These are phyloP conservation scores for Chelon auratus DNA, from an alignment of 2,797 vertebrate genomes.

Conservation along the genomic window DNA sequence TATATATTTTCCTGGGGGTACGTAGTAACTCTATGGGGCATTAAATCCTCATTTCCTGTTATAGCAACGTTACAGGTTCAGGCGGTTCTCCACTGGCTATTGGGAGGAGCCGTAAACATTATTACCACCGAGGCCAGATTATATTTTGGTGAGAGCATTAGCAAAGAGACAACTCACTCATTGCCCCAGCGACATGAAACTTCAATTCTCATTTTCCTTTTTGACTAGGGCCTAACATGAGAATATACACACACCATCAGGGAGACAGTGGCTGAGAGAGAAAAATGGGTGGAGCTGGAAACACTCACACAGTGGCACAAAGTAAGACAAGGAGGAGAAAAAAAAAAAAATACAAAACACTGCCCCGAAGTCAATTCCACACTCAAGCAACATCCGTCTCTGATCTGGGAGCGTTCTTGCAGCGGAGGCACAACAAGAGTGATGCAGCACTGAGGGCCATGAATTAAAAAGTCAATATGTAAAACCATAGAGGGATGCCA, in stretches of 20 bases:
- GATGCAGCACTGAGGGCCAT: slow-evolving; percentile 78
- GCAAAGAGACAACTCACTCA: slow-evolving; percentile 59
- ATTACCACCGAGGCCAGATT: slow-evolving; percentile 67
- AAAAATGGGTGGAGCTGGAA: slow-evolving; percentile 42
- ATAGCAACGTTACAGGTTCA: slow-evolving; percentile 64
- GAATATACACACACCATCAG: slow-evolving; percentile 36
- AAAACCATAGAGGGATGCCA: slow-evolving; percentile 80
- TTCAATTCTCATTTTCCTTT: slow-evolving; percentile 8
- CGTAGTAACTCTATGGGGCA: slow-evolving; percentile 59
- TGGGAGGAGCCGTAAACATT: slow-evolving; percentile 72
- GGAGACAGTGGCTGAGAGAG: slow-evolving; percentile 34
- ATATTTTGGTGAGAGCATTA: slow-evolving; percentile 71
- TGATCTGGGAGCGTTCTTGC: slow-evolving; percentile 66
- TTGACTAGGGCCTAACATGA: slow-evolving; percentile 41
- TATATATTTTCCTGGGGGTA: slow-evolving; percentile 51
- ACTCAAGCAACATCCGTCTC: slow-evolving; percentile 76
- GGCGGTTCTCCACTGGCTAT: slow-evolving; percentile 65
- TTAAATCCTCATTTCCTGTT: slow-evolving; percentile 75
- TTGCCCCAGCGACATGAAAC: slow-evolving; percentile 50
- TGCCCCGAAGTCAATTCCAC: slow-evolving; percentile 77
- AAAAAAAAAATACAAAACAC: slow-evolving; percentile 52
- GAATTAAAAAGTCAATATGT: slow-evolving; percentile 83
- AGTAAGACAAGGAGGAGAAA: slow-evolving; percentile 15
- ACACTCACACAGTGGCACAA: slow-evolving; percentile 18
- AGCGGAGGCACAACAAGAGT: slow-evolving; percentile 74